Base-by-base conservation (phyloP, 2,888 invertebrate species). In the Clepsis dumicolana region DNA sequence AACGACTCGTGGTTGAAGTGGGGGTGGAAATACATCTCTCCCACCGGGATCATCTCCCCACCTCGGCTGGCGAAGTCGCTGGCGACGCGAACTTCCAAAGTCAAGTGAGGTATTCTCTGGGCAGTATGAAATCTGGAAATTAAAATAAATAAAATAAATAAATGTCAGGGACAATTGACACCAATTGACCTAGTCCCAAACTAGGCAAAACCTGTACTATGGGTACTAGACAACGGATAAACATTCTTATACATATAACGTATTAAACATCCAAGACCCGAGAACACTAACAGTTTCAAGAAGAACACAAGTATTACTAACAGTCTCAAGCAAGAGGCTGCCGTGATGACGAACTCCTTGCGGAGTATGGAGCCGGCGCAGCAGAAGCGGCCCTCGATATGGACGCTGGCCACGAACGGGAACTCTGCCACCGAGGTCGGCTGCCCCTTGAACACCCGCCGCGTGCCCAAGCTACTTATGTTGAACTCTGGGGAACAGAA, bases 311-410 rank as follows among this genome's bases (percentile, higher is more conserved):
- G 3, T 29, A 29, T 29, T 7, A 7, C 77, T 80, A 71, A 85
- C 87, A 73, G 41, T 61, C 81, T 79, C 24, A 87, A 71, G 57
- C 85, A 86, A 0, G 85, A 83, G 2, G 85, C 85, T 1, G 85
- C 80, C 1, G 83, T 82, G 62, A 87, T 74, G 38, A 87, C 70
- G 41, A 85, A 56, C 14, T 81, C 74, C 4, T 71, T 72, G 41
- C 75, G 76, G 52, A 86, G 72, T 54, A 86, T 77, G 48, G 82
- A 79, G 8, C 85, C 85, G 1, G 77, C 77, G 56, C 86, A 84
- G 2, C 68, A 32, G 56, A 84, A 86, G 21, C 73, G 59, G 0
- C 72, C 74, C 56, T 73, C 59, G 0, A 82, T 32, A 57, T 83
- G 81, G 12, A 86, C 25, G 71, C 83, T 84, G 4, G 61, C 84